Percentiles rank a stretch among this genome's conserved stretches.
Evolutionary conservation across 2,888 invertebrate genomes (phyloP).

Genomic region (Cheilosia impressa): DNA sequence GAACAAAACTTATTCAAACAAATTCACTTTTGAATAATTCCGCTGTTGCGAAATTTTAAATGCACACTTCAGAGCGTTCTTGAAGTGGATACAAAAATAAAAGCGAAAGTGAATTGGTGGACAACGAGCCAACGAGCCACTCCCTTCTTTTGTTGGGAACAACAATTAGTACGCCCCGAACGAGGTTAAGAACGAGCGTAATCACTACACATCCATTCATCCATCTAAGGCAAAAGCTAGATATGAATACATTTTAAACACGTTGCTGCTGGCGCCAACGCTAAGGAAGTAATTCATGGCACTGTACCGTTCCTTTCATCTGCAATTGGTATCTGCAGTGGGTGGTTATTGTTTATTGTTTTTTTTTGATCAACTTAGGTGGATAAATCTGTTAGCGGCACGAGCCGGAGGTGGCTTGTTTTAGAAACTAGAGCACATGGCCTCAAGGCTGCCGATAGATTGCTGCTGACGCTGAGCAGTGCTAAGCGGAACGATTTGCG

Average conservation of each 20-base stretch:
- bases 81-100: slow-evolving; percentile 13
- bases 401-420: slow-evolving; percentile 65
- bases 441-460: slow-evolving; percentile 56
- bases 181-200: slow-evolving; percentile 35
- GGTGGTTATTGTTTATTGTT: slow-evolving; percentile 59
- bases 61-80: slow-evolving; percentile 32
- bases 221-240: slow-evolving; percentile 4
- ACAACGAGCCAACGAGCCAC: slow-evolving; percentile 27
- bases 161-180: slow-evolving; percentile 58
- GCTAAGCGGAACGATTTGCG: slow-evolving; percentile 40
- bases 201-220: background rate
- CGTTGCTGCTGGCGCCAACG: slow-evolving; percentile 44
- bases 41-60: slow-evolving; percentile 32
- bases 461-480: background rate
- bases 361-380: slow-evolving; percentile 12
- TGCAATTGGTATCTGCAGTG: slow-evolving; percentile 40
- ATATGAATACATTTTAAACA: background rate
- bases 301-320: slow-evolving; percentile 49
- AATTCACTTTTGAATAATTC: slow-evolving; percentile 41
- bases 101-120: slow-evolving; percentile 47
- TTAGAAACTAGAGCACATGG: slow-evolving; percentile 58
- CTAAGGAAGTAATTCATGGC: slow-evolving; percentile 43
- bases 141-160: slow-evolving; percentile 46
- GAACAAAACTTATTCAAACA: background rate
- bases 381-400: slow-evolving; percentile 59